A percentile compares a stretch with the other conserved stretches of the same genome.
Evolutionary conservation across 2,888 invertebrate species (phyloP).

Genomic region (Reticulitermes lucifugus): DNA sequence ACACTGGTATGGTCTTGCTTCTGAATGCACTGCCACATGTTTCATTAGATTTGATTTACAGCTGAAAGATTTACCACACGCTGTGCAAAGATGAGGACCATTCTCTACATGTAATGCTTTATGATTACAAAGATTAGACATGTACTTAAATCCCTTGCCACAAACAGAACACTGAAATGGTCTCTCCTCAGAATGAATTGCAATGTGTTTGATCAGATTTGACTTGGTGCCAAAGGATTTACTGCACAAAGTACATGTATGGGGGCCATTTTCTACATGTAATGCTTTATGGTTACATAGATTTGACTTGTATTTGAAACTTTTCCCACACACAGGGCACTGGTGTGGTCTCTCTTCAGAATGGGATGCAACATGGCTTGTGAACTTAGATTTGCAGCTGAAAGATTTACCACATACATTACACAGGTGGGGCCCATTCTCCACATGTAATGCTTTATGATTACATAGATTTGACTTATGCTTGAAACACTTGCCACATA

Average conservation of each 20-base stretch:
- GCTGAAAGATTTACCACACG: constrained; percentile 22
- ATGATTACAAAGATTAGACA: constrained; percentile 34
- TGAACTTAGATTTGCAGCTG: constrained; percentile 11
- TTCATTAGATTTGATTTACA: constrained; percentile 19
- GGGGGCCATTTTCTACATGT: constrained; percentile 23
- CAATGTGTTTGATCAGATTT: constrained; percentile 17
- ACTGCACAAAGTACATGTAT: background rate
- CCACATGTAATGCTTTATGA: constrained; percentile 15
- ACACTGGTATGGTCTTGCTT: constrained; percentile 19
- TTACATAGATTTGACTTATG: background rate
- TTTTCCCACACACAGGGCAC: constrained; percentile 38
- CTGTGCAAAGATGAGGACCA: constrained; percentile 22
- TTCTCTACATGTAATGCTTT: constrained; percentile 35
- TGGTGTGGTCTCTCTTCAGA: constrained; percentile 28
- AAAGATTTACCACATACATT: constrained; percentile 37
- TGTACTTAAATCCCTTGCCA: constrained; percentile 27
- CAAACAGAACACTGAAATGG: constrained; percentile 35
- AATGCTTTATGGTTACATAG: constrained; percentile 28
- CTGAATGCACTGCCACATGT: constrained; percentile 36
- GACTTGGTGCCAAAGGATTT: constrained; percentile 21
- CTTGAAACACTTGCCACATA: constrained; percentile 17
- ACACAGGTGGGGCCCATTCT: constrained; percentile 34
- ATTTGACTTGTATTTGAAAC: constrained; percentile 36
- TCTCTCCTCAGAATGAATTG: constrained; percentile 24
- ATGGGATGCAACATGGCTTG: constrained; percentile 28